Conservation (phyloP, 2,888 invertebrate genomes). For the Lepidocyrtoides sp. region DNA sequence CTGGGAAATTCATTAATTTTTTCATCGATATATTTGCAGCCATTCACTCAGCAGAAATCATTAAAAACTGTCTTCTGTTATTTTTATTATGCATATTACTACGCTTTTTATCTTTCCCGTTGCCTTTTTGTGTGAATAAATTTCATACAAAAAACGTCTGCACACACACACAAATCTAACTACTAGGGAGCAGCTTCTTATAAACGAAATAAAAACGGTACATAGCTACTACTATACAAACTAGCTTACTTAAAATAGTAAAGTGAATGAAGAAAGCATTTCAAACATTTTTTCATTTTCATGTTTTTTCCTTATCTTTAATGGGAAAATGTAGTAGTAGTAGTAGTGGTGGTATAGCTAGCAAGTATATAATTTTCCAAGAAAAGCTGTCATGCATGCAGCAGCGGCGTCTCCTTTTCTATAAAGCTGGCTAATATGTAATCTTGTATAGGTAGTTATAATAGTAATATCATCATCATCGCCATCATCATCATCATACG, state of each 20-base stretch:
- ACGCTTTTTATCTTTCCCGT: neutral
- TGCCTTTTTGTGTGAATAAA: constrained; percentile 2
- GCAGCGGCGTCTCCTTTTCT: neutral
- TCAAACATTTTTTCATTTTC: constrained; percentile 21
- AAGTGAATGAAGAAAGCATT: constrained; percentile 37
- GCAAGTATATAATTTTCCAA: neutral
- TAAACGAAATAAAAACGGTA: neutral
- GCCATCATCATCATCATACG: constrained; percentile 3
- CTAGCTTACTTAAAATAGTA: too few relatives aligned
- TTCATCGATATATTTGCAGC: constrained; percentile 10
- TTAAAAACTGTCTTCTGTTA: constrained; percentile 38
- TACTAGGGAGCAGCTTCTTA: neutral
- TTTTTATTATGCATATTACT: constrained; percentile 22
- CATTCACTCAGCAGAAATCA: constrained; percentile 51
- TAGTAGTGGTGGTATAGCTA: neutral
- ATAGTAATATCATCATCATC: neutral
- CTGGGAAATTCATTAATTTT: constrained; percentile 63
- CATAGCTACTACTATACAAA: neutral
- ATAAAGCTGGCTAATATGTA: neutral
- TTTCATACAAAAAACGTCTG: neutral
- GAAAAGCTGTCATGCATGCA: constrained; percentile 29
- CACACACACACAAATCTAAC: too few relatives aligned
- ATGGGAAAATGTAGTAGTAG: constrained; percentile 39
- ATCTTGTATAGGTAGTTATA: neutral
- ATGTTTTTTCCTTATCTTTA: constrained; percentile 46